phyloP scores from a whole-genome alignment of 2,113 vertebrate species.

The Oryzias woworae region DNA sequence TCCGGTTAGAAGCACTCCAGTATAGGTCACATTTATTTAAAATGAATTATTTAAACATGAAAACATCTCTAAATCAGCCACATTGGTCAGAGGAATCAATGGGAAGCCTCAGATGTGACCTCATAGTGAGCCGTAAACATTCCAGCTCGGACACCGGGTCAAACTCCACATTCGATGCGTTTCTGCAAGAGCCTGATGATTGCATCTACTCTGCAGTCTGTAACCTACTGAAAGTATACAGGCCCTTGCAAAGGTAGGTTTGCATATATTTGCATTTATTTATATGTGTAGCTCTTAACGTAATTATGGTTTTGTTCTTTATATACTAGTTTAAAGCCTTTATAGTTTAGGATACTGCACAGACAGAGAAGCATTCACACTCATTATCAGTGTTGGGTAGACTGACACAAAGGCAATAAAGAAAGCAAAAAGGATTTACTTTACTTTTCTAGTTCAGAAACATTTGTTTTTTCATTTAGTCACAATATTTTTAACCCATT shows the following conservation, averaged over 20 bases:
- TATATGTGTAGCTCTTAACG: background rate
- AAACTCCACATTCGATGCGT: slow-evolving; percentile 55
- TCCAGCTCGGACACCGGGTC: slow-evolving; percentile 47
- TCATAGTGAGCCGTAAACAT: slow-evolving; percentile 42
- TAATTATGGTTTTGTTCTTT: background rate
- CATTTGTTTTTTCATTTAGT: no score
- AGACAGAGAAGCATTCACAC: background rate
- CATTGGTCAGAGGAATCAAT: slow-evolving; percentile 31
- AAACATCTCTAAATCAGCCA: slow-evolving; percentile 7
- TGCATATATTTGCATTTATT: slow-evolving; percentile 12
- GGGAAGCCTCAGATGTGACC: background rate
- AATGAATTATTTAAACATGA: background rate
- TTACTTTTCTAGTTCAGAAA: no score
- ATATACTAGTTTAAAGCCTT: no score
- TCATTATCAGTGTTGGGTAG: no score
- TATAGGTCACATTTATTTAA: background rate
- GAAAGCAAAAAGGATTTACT: no score
- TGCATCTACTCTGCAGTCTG: background rate
- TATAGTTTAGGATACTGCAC: background rate
- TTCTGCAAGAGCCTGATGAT: background rate
- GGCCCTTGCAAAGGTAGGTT: slow-evolving; percentile 27
- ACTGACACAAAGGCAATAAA: no score
- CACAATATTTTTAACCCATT: no score
- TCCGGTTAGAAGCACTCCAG: no score
- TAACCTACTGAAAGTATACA: background rate